Evolutionary conservation across 2,888 invertebrate species (phyloP), one percentile per base, ranked within the genome.

Genomic region (Rotaria macrura): DNA sequence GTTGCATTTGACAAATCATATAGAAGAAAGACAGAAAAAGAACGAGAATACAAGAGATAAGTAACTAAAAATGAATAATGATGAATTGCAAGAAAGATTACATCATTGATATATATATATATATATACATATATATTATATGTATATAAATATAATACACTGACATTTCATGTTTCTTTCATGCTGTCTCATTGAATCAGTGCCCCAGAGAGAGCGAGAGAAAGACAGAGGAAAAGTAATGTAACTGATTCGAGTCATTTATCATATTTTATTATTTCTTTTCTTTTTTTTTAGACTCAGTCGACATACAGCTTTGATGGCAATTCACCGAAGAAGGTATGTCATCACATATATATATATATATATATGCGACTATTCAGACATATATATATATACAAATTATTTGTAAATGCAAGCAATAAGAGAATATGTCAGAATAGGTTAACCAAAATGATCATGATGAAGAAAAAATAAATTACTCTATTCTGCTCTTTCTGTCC

Each of bases 281-380:
- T 10, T 43, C 10, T 43, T 43, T 43, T 43, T 72, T 79, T 79
- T 79, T 79, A 79, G 74, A 79, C 74, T 79, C 74, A 79, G 43
- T 79, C 74, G 74, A 79, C 74, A 79, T 79, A 79, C 43, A 79
- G 74, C 43, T 79, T 79, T 79, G 74, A 43, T 25, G 74, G 43
- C 74, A 79, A 79, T 79, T 79, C 74, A 43, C 74, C 74, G 43
- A 79, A 79, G 43, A 79, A 79, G 74, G 74, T 79, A 79, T 9
- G 43, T 79, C 65, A n/a, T n/a, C n/a, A n/a, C n/a, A n/a, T n/a
- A n/a, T n/a, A n/a, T n/a, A n/a, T n/a, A n/a, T n/a, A n/a, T n/a
- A n/a, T n/a, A n/a, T n/a, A n/a, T n/a, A n/a, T n/a, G n/a, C n/a
- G n/a, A n/a, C n/a, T n/a, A n/a, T n/a, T n/a, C n/a, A n/a, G n/a